Base-by-base conservation (phyloP, 2,113 vertebrate species). In the Cranoglanis bouderius region DNA sequence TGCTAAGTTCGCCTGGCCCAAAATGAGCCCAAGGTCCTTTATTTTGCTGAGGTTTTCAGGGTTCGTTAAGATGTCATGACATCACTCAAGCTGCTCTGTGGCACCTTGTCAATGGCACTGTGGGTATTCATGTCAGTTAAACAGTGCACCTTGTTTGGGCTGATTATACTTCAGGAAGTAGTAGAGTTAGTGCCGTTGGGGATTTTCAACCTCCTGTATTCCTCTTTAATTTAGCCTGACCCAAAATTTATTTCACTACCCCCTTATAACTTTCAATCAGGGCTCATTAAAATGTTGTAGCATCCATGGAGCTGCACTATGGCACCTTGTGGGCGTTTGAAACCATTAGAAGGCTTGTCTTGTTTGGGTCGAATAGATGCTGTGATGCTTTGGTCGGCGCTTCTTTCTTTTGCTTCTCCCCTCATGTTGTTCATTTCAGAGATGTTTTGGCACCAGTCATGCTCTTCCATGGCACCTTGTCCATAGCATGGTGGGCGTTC, bases 41-140 rank as follows among this genome's bases (percentile, higher is more conserved):
- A 38, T 38, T 40, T 61, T 82, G 81, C 80, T 38, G 32, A 82
- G 81, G 10, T 81, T 82, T 38, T 35, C 51, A 82, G 51, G 80
- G 13, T 59, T 91, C 89, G 86, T 91, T 90, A 90, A 90, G 85
- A 87, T 24, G 61, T 87, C n/a, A 40, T 38, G 75, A 49, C 46
- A 88, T 86, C 86, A 83, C 32, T 78, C 80, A n/a, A 85, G 80
- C 86, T 38, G 32, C n/a, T 21, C 75, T 32, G n/a, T 46, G 53
- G 70, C 40, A 67, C 83, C 65, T 38, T 72, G 63, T 88, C 40
- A 24, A 38, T 67, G 40, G n/a, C 16, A 55, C 26, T 24, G 84
- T 63, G 49, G 49, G 59, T 21, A 43, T 26, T 63, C 55, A 9
- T 80, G 24, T 75, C 72, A n/a, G n/a, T 78, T 49, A n/a, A 13